A percentile compares a stretch with the other conserved stretches of the same genome.
Conservation (phyloP, 2,797 vertebrate genomes). For the Coregonus sp. region DNA sequence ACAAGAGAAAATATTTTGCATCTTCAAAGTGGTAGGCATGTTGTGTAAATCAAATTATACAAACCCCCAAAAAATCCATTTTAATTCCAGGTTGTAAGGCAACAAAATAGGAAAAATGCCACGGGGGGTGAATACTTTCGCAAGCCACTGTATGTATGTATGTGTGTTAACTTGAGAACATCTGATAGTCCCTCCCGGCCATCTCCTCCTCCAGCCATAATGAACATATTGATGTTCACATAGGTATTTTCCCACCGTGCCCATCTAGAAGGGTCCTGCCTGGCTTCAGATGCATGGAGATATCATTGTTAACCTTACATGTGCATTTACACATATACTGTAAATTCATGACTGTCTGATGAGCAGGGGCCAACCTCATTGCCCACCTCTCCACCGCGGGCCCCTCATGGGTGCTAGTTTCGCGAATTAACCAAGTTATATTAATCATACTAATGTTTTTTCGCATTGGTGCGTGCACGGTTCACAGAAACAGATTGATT, state of each 20-base stretch:
- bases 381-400: neutral
- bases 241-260: neutral
- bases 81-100: too few species aligned
- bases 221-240: neutral
- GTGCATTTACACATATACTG: neutral
- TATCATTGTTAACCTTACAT: neutral
- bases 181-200: neutral
- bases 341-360: neutral
- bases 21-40: too few species aligned
- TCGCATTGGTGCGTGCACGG: too few species aligned
- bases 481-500: too few species aligned
- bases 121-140: too few species aligned
- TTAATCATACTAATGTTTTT: neutral
- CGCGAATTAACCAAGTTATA: neutral
- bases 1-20: too few species aligned
- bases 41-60: too few species aligned
- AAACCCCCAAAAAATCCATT: too few species aligned
- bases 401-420: neutral
- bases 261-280: neutral
- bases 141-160: too few species aligned
- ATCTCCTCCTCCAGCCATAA: neutral
- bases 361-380: neutral
- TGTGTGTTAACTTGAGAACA: neutral
- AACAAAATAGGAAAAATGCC: too few species aligned
- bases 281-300: neutral